Percentiles rank a stretch among this genome's conserved stretches.
Conservation (phyloP, 2,113 vertebrate genomes). For the Leptobrachium ailaonicum region DNA sequence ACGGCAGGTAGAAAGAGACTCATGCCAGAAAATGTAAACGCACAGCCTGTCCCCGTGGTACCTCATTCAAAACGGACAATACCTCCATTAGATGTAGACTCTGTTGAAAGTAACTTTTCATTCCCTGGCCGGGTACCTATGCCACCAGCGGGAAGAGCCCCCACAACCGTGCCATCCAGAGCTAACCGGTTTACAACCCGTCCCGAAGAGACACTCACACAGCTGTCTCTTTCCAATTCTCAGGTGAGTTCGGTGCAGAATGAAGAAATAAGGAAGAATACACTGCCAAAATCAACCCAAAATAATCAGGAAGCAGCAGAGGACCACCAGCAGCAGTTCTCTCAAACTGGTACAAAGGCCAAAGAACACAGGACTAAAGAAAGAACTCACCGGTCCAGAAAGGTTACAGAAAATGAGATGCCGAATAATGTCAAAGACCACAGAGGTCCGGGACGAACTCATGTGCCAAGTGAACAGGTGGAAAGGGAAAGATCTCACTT, state of each 20-base stretch:
- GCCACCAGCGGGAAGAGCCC: slow-evolving; percentile 57
- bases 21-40: not conserved
- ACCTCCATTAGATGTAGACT: not conserved
- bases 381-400: not conserved
- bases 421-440: slow-evolving; percentile 12
- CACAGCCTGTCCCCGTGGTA: not conserved
- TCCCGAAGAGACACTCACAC: not conserved
- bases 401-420: not conserved
- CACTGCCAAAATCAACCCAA: slow-evolving; percentile 26
- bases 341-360: not conserved
- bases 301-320: not conserved
- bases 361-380: not conserved
- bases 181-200: slow-evolving; percentile 31
- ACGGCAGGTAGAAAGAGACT: not conserved
- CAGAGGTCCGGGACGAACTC: not conserved
- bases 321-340: not conserved
- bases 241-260: slow-evolving; percentile 2
- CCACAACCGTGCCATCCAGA: slow-evolving; percentile 57
- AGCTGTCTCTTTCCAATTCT: slow-evolving; percentile 50
- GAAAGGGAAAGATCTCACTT: accelerated
- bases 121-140: slow-evolving; percentile 43
- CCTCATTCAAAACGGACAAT: not conserved
- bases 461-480: not conserved
- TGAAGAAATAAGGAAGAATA: slow-evolving; percentile 7
- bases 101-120: not conserved